These are phyloP conservation scores for Conomelus anceps DNA, from an alignment of 2,888 invertebrate species.

Conservation along the genomic window DNA sequence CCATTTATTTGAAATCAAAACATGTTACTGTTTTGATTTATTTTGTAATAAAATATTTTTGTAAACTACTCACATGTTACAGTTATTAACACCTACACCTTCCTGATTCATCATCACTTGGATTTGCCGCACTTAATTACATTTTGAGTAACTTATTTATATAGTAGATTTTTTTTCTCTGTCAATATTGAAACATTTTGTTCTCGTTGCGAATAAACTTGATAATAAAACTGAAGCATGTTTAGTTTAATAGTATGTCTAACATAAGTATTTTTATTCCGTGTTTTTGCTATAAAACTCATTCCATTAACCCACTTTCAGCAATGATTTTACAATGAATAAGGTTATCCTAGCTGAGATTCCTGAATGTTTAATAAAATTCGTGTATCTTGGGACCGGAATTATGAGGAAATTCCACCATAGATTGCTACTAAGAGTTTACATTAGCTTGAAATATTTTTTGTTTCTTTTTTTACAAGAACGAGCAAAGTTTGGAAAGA, in stretches of 20 bases:
- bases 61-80: background rate
- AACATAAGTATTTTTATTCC: too few species aligned
- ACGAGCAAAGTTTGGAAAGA: background rate
- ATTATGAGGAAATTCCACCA: background rate
- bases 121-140: background rate
- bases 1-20: background rate
- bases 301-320: too few species aligned
- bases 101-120: background rate
- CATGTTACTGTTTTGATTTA: background rate
- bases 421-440: background rate
- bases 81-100: background rate
- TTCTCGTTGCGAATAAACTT: too few species aligned
- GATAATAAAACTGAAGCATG: too few species aligned
- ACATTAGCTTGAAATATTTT: background rate
- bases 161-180: too few species aligned
- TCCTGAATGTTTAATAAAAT: too few species aligned
- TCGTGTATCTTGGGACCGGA: too few species aligned
- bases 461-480: background rate
- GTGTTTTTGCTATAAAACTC: too few species aligned
- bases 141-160: background rate
- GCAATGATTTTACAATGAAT: too few species aligned
- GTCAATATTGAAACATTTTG: too few species aligned
- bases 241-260: too few species aligned
- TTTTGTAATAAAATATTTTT: background rate
- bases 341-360: too few species aligned